Evolutionary conservation across 2,797 vertebrate genomes (phyloP).

Genomic region (Periparus ater): DNA sequence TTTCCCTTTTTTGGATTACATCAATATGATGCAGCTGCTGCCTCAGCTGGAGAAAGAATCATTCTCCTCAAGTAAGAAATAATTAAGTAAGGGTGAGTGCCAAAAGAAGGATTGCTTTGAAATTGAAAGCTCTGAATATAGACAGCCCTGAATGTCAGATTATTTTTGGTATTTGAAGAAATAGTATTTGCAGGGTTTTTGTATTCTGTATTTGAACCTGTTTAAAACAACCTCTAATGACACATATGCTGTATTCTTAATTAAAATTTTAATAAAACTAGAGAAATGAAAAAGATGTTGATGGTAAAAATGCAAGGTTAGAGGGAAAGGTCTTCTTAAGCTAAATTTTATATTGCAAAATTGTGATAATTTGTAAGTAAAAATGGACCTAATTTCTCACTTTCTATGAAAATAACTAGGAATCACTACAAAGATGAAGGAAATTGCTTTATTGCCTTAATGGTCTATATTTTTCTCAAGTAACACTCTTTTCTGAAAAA

Average conservation of each 20-base stretch:
- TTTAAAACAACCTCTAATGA: neutral
- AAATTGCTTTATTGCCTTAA: neutral
- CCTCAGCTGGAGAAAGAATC: neutral
- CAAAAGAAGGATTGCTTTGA: neutral
- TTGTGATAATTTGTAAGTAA: neutral
- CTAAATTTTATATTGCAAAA: neutral
- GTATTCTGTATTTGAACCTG: neutral
- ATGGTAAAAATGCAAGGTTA: neutral
- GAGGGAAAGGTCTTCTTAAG: neutral
- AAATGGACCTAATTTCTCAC: neutral
- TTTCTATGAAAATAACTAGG: neutral
- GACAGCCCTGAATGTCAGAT: neutral
- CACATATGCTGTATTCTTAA: neutral
- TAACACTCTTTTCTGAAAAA: neutral
- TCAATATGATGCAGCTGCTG: conserved; percentile 29
- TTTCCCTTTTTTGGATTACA: neutral
- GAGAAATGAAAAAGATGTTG: neutral
- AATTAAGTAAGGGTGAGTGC: conserved; percentile 13
- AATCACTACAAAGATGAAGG: neutral
- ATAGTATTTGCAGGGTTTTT: fast-evolving
- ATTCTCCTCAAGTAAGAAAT: conserved; percentile 28
- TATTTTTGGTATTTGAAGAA: conserved; percentile 7
- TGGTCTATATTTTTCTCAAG: neutral
- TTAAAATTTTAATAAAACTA: conserved; percentile 10
- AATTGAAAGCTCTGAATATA: conserved; percentile 7